Evolutionary conservation across 64 coral and sea anemone genomes (phyloP), one percentile per base, ranked within the genome.

Genomic region (Montipora sp.): DNA sequence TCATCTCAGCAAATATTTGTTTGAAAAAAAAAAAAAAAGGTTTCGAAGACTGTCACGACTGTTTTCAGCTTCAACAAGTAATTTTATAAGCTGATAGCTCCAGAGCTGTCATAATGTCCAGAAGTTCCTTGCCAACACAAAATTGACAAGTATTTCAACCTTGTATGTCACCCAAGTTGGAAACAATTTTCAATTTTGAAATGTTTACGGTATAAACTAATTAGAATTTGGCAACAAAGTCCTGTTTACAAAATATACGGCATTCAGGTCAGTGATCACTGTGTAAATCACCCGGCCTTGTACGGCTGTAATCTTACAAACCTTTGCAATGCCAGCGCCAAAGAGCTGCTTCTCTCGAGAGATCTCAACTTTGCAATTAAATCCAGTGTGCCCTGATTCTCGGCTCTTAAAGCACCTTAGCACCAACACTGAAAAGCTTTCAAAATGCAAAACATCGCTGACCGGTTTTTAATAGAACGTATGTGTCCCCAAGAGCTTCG

Each of bases 191-290:
- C 27, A 75, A 75, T 48, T 77, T 45, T 3, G 45, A 18, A 50
- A 18, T 78, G 75, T 49, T 78, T 78, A 78, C 18, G 16, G 7
- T 78, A 49, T 50, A 19, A 10, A 5, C 45, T 78, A 78, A 78
- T 78, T 78, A 78, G 15, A 19, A 78, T 78, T 49, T 78, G 44
- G 36, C 36, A 36, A 78, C 75, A 78, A 78, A 15, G 13, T 78
- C 13, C 75, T 49, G 46, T 8, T 50, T 78, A 8, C 18, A 4
- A 18, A 19, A 51, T 7, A 78, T 10, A 7, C 15, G 13, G 13
- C 47, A 78, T 78, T 71, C 68, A 23, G 10, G 61, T 14, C 61
- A 36, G 36, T 36, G 73, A 75, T 18, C 19, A 48, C 46, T 78
- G 48, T 76, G 16, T 14, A 18, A 47, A 46, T 13, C 74, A 46